phyloP scores from a whole-genome alignment of 64 coral and sea anemone species.

The Porites australiensis region DNA sequence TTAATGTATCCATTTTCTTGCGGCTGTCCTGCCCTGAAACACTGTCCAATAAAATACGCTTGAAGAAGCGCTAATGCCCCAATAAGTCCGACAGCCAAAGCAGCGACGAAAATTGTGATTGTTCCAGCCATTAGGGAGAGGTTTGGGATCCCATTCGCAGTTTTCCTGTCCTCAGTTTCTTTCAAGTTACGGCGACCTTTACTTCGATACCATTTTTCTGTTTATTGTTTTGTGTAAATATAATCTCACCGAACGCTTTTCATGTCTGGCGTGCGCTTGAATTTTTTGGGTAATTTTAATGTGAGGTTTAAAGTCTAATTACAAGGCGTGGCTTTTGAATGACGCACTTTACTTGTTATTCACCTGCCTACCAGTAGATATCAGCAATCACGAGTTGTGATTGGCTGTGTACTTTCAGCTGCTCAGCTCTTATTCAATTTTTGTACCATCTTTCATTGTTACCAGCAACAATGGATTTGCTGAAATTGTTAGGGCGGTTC shows the following conservation, averaged over 20 bases:
- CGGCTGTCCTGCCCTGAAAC: conserved; percentile 80
- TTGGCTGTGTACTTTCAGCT: too few relatives aligned
- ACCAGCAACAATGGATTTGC: too few relatives aligned
- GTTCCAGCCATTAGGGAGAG: conserved; percentile 31
- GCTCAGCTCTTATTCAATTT: too few relatives aligned
- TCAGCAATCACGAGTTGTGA: too few relatives aligned
- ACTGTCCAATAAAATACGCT: conserved; percentile 84
- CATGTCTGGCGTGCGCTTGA: neutral
- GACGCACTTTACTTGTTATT: too few relatives aligned
- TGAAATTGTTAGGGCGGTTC: too few relatives aligned
- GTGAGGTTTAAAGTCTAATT: too few relatives aligned
- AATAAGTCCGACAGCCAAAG: conserved; percentile 63
- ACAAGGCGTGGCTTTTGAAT: too few relatives aligned
- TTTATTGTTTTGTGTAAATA: neutral
- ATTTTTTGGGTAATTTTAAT: neutral
- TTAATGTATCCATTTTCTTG: conserved; percentile 70
- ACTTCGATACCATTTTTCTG: neutral
- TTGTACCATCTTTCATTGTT: too few relatives aligned
- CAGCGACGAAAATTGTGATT: conserved; percentile 63
- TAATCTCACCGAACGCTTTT: neutral
- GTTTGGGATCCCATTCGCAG: neutral
- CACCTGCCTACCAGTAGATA: too few relatives aligned
- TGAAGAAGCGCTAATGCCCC: conserved; percentile 76
- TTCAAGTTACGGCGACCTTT: neutral
- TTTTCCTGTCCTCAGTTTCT: neutral